Evolutionary conservation across 2,113 vertebrate genomes (phyloP).

Genomic region (Chionodraco myersi): DNA sequence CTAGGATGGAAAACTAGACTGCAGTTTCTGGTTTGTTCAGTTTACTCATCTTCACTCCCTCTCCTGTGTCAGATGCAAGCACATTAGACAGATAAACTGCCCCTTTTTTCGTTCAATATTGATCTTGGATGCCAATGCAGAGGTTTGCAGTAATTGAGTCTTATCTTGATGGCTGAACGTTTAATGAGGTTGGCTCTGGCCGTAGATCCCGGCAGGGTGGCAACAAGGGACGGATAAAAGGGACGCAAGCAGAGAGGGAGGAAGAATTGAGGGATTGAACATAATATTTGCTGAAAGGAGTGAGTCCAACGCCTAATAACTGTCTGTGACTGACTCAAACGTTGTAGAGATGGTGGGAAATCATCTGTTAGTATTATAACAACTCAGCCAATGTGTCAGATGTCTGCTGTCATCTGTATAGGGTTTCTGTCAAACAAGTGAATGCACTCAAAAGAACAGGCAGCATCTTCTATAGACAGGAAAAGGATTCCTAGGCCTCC

Average conservation of each 20-base stretch:
- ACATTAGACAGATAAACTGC: conserved; percentile 29
- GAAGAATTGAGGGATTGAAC: conserved; percentile 6
- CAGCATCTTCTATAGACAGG: not conserved
- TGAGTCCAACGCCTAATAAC: conserved; percentile 15
- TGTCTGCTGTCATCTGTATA: conserved; percentile 29
- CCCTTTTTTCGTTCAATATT: conserved; percentile 54
- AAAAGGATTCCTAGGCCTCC: not conserved
- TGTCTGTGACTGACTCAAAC: not conserved
- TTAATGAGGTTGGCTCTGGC: conserved; percentile 73
- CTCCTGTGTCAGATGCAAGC: not conserved
- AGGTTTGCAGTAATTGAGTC: conserved; percentile 68
- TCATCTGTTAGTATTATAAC: conserved; percentile 22
- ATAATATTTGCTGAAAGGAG: conserved; percentile 23
- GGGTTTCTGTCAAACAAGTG: conserved; percentile 25
- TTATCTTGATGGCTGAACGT: conserved; percentile 75
- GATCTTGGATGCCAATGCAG: conserved; percentile 70
- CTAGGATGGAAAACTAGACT: not conserved
- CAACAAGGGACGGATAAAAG: conserved; percentile 19
- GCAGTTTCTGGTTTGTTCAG: conserved; percentile 2
- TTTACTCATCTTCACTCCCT: conserved; percentile 3
- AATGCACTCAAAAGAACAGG: conserved; percentile 5
- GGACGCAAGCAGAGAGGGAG: not conserved
- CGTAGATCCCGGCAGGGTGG: conserved; percentile 41
- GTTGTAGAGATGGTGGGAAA: conserved; percentile 23
- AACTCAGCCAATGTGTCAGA: conserved; percentile 29